Evolutionary conservation across 2,888 invertebrate genomes (phyloP), one percentile per base, ranked within the genome.

Genomic region (Andrena minutula): DNA sequence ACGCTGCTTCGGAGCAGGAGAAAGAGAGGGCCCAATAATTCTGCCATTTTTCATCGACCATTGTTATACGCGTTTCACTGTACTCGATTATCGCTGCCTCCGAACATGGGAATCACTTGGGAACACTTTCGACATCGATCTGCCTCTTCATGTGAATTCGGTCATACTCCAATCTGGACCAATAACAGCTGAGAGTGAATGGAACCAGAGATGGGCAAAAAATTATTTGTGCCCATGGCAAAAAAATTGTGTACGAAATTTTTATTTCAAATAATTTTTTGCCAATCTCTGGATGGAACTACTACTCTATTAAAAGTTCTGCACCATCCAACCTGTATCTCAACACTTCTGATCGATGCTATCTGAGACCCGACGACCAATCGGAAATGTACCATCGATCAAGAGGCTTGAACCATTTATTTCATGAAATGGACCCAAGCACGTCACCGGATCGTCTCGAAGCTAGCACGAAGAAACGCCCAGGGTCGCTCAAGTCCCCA

Each of bases 11-110:
- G 32, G 10, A 12, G 1, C 7, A 2, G 20, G 49, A 28, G 64
- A 47, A 60, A 53, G 51, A 68, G 66, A 30, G 32, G 23, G 6
- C 8, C 8, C 63, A 71, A 80, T 80, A 80, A 80, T 74, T 80
- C 63, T 51, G 53, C 58, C 65, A 75, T 65, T 78, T 80, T 85
- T 83, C 74, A 73, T 58, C 63, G 47, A 8, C 60, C 73, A 83
- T 83, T 85, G 83, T 85, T 85, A 61, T 65, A 32, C 53, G 23
- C 63, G 66, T 75, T 83, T 78, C 79, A 64, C 70, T 56, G 56
- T 35, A 10, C 53, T 28, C 65, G 35, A 79, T 66, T 23, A 26
- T 23, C 41, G 49, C 8, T 23, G 23, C 51, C 12, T 28, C 32
- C 26, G 26, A 10, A n/a, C 26, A 74, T 28, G 47, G 65, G 64